phyloP scores from a whole-genome alignment of 2,797 vertebrate species.

The Vespertilio murinus region DNA sequence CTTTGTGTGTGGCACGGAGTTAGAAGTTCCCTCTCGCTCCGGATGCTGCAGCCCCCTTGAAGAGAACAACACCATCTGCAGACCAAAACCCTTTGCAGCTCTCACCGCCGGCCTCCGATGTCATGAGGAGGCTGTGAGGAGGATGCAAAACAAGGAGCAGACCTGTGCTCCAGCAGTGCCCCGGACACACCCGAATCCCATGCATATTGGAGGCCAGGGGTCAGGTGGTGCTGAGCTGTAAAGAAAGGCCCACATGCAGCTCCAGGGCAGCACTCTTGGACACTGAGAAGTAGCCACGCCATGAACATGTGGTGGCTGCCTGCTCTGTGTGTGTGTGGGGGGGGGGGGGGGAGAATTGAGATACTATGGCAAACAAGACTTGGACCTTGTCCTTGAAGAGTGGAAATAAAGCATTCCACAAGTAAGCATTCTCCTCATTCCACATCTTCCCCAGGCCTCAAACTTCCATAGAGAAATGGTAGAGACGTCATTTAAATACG shows the following conservation, averaged over 20 bases:
- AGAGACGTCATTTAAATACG: background rate
- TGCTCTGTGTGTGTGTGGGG: background rate
- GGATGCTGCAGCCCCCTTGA: background rate
- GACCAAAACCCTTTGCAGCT: constrained; percentile 12
- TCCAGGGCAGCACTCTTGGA: background rate
- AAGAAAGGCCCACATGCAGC: constrained; percentile 6
- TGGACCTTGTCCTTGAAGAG: background rate
- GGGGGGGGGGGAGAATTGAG: background rate
- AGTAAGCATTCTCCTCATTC: background rate
- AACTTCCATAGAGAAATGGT: background rate
- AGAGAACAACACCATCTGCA: background rate
- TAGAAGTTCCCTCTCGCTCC: constrained; percentile 75
- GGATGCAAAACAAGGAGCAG: background rate
- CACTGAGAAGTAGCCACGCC: background rate
- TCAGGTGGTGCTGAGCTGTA: background rate
- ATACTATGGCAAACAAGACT: background rate
- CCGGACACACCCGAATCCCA: background rate
- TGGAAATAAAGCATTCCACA: background rate
- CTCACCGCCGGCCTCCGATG: constrained; percentile 27
- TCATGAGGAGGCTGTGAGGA: constrained; percentile 12
- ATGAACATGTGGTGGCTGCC: background rate
- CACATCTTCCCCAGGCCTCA: background rate
- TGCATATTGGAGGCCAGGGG: background rate
- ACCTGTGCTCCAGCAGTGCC: background rate
- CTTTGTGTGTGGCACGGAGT: constrained; percentile 67